Percentiles rank a stretch among this genome's conserved stretches.
Conservation (phyloP, 2,888 invertebrate species). For the Gryllus longicercus region DNA sequence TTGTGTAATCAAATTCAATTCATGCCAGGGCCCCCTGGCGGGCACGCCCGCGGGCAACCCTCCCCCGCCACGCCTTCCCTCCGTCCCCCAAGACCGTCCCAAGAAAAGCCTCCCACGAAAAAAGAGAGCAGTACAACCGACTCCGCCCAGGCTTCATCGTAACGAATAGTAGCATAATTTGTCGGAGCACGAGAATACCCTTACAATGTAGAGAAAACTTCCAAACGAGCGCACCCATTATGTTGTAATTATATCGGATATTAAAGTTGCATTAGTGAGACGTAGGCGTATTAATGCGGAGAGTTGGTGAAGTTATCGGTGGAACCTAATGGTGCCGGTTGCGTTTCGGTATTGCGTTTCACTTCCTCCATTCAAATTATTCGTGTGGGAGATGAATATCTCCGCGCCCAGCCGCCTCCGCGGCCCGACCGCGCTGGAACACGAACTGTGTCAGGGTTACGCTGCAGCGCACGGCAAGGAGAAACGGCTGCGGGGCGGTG, state of each 20-base stretch:
- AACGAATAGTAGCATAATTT: slow-evolving; percentile 2
- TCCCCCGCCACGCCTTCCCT: background rate
- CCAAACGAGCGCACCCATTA: slow-evolving; percentile 8
- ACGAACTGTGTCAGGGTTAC: too few relatives aligned
- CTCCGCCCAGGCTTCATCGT: background rate
- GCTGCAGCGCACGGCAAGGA: too few relatives aligned
- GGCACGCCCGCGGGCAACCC: background rate
- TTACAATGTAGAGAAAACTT: background rate
- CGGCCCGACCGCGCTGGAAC: background rate
- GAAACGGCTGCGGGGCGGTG: too few relatives aligned
- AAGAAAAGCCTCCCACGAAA: background rate
- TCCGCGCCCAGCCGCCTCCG: background rate
- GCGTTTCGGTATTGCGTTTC: slow-evolving; percentile 2
- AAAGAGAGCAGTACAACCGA: background rate
- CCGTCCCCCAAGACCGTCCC: background rate
- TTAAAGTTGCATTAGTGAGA: slow-evolving; percentile 11
- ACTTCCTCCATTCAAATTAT: background rate
- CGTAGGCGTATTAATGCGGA: slow-evolving; percentile 1
- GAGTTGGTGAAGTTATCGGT: slow-evolving; percentile 17
- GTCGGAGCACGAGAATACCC: background rate
- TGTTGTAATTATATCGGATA: slow-evolving; percentile 17
- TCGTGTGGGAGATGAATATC: background rate
- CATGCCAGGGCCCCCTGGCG: background rate
- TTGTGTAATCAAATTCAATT: slow-evolving; percentile 17
- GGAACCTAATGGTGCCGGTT: background rate